A percentile compares a stretch with the other conserved stretches of the same genome.
Evolutionary conservation across 1,140 invertebrate species (phyloP).

Genomic region (Asbolus verrucosus): DNA sequence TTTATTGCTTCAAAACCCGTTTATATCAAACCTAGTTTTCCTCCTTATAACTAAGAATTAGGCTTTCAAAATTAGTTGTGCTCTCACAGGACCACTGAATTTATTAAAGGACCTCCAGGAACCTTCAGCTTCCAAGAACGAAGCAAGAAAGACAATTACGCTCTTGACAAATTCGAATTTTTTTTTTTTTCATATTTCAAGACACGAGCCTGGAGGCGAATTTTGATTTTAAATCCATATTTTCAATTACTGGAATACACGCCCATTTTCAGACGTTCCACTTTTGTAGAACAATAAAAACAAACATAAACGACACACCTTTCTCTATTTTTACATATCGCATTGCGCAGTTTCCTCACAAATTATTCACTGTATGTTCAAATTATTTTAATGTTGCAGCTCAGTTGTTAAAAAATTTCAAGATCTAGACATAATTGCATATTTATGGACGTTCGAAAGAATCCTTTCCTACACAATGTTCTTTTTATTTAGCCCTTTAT

Average conservation of each 20-base stretch:
- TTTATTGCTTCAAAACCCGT: neutral
- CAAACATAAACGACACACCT: no score
- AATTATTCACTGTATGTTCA: no score
- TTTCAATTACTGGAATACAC: no score
- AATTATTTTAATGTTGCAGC: no score
- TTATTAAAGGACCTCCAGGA: constrained; percentile 6
- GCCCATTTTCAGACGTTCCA: no score
- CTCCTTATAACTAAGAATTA: constrained; percentile 18
- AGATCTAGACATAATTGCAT: no score
- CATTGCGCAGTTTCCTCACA: no score
- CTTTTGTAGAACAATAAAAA: no score
- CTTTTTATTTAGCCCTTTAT: neutral
- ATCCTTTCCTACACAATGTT: constrained; percentile 15
- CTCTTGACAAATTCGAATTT: constrained; percentile 6
- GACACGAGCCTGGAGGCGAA: neutral
- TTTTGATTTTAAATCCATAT: constrained; percentile 9
- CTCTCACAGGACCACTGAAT: neutral
- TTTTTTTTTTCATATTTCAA: neutral
- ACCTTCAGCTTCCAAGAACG: neutral
- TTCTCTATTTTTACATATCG: no score
- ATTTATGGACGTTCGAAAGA: neutral
- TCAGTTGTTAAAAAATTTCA: no score
- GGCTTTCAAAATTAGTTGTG: constrained; percentile 5
- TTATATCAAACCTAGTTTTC: neutral
- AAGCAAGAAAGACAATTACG: neutral